Conservation (phyloP, 2,113 vertebrate genomes). For the Nothocercus nigrocapillus region DNA sequence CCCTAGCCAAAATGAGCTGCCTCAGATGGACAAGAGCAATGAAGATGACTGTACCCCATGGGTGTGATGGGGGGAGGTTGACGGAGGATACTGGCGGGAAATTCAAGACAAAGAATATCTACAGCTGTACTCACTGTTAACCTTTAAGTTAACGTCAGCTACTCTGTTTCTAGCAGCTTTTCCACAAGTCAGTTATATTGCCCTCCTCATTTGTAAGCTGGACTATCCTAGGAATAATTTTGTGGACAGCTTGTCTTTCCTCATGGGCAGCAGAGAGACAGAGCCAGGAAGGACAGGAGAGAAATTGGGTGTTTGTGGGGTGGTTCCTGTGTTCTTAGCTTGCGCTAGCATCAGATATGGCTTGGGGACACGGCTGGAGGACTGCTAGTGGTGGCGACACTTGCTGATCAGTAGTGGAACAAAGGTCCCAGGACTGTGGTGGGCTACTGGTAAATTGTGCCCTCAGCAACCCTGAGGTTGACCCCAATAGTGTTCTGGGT, state of each 20-base stretch:
- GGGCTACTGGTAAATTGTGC: background rate
- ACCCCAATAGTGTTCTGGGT: background rate
- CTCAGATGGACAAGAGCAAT: background rate
- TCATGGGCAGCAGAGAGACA: background rate
- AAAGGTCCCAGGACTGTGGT: fast-evolving
- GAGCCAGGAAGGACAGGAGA: background rate
- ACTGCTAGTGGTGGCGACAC: background rate
- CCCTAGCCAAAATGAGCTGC: background rate
- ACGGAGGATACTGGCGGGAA: background rate
- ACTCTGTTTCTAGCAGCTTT: conserved; percentile 40
- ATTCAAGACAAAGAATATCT: background rate
- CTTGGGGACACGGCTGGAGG: background rate
- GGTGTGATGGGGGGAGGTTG: background rate
- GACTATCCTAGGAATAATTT: conserved; percentile 26
- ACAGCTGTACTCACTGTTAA: background rate
- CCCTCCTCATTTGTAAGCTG: conserved; percentile 40
- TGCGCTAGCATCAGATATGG: background rate
- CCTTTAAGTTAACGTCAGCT: conserved; percentile 43
- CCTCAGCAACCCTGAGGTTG: background rate
- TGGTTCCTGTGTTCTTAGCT: background rate
- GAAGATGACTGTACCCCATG: background rate
- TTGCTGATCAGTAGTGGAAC: background rate
- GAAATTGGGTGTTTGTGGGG: background rate
- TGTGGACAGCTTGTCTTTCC: background rate
- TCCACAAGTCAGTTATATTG: conserved; percentile 19